These are phyloP conservation scores for Lepisosteus oculatus DNA, from an alignment of 2,113 vertebrate genomes.

Conservation along the genomic window DNA sequence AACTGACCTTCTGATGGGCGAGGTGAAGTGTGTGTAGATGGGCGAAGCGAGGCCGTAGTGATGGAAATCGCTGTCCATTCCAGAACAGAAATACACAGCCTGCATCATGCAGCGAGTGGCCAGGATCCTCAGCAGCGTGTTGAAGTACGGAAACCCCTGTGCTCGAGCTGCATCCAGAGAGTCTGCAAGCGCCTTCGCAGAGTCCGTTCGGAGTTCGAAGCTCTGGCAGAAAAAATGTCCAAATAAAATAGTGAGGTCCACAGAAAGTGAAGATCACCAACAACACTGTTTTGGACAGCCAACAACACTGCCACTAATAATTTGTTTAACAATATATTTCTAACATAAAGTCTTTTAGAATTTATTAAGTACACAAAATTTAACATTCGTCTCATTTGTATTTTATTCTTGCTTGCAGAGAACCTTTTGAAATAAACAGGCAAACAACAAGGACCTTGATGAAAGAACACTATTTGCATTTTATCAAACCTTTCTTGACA, in stretches of 20 bases:
- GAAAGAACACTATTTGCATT: no score
- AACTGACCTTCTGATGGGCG: conserved; percentile 89
- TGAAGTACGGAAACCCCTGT: conserved; percentile 79
- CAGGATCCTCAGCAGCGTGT: conserved; percentile 87
- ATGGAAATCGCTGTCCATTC: conserved; percentile 94
- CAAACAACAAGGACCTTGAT: no score
- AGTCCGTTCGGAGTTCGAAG: conserved; percentile 82
- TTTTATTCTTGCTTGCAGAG: no score
- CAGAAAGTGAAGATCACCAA: no score
- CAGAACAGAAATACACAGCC: conserved; percentile 96
- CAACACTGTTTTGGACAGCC: no score
- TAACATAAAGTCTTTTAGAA: no score
- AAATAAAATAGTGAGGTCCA: not conserved
- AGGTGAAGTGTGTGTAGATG: conserved; percentile 98
- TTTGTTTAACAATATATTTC: no score
- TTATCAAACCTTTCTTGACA: no score
- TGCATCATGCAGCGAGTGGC: conserved; percentile 99
- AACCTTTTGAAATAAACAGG: no score
- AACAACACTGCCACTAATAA: no score
- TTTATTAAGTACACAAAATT: no score
- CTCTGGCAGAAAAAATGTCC: conserved; percentile 54
- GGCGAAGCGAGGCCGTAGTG: conserved; percentile 94
- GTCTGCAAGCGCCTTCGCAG: conserved; percentile 90
- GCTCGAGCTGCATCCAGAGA: conserved; percentile 81
- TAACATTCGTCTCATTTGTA: no score